Evolutionary conservation across 1,140 invertebrate genomes (phyloP), one percentile per base, ranked within the genome.

Genomic region (Eufriesea mexicana): DNA sequence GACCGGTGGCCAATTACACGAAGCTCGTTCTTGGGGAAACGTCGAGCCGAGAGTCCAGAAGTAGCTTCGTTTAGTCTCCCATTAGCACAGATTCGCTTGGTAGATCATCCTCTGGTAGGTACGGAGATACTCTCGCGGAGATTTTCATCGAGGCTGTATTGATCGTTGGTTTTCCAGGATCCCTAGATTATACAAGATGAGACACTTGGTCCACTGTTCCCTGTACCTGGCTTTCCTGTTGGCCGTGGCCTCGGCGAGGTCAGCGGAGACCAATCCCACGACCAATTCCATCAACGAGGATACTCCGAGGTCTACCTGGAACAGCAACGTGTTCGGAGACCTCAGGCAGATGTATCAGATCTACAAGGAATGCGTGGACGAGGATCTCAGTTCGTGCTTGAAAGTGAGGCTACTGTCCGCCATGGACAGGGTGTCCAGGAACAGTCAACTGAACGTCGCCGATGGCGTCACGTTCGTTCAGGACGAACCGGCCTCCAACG

Each of bases 381-480:
- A 95, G 47, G 96, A 97, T 71, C 89, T 97, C 23, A 95, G 96
- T 68, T 95, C 96, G 35, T 98, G 97, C 86, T 93, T 98, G 8
- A 97, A 98, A 91, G 90, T 97, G 57, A 97, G 97, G 90, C 91
- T 98, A 42, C 93, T 97, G 1, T 95, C 96, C 4, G 96, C 96
- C 5, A 94, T 98, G 89, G 97, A 97, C 84, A 95, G 96, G 80
- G 95, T 96, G 68, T 95, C 96, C 6, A 94, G 96, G n/a, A 95
- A 95, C 64, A 94, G 95, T 4, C 95, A 96, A 62, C 90, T 97
- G 20, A 94, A 95, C 23, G 91, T 97, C 6, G 93, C 96, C n/a
- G 96, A 96, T 51, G 97, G 97, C 18, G 95, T 97, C 10, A 96
- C 95, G 73, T 95, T 97, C 82, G 95, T 96, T 5, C 96, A 95